Evolutionary conservation across 2,888 invertebrate species (phyloP).

Genomic region (Iselma pallidipennis): DNA sequence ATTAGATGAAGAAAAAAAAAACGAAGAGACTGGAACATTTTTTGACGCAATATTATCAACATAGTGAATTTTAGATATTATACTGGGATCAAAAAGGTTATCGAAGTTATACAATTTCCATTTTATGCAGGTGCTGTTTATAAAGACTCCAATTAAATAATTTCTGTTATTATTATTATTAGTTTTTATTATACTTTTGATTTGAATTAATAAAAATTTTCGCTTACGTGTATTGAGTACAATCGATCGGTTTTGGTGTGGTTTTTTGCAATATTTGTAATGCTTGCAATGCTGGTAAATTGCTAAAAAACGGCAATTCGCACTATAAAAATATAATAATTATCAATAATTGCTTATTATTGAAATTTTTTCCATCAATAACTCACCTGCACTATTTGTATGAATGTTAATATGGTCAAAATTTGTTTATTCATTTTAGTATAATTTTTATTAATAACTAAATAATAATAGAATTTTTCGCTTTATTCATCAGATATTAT

Average conservation of each 20-base stretch:
- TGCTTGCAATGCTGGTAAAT: slow-evolving; percentile 2
- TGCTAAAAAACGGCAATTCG: slow-evolving; percentile 10
- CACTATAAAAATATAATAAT: slow-evolving; percentile 5
- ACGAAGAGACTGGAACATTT: neutral
- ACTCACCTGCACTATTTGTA: slow-evolving; percentile 8
- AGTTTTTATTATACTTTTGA: neutral
- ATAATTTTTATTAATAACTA: neutral
- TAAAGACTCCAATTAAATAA: neutral
- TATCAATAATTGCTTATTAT: neutral
- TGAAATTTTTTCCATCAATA: neutral
- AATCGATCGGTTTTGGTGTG: slow-evolving; percentile 10
- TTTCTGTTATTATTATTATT: neutral
- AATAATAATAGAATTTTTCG: neutral
- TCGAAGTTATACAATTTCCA: neutral
- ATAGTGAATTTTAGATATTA: neutral
- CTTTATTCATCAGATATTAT: slow-evolving; percentile 3
- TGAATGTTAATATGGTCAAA: slow-evolving; percentile 9
- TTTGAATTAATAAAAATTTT: neutral
- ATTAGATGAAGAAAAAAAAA: neutral
- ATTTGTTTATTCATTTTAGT: slow-evolving; percentile 16
- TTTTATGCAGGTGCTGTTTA: neutral
- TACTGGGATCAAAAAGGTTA: neutral
- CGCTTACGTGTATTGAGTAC: slow-evolving; percentile 22
- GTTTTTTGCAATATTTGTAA: slow-evolving; percentile 3
- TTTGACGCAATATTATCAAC: no score